Base-by-base conservation (phyloP, 2,797 vertebrate species). In the Poeciliopsis paucimaculata region DNA sequence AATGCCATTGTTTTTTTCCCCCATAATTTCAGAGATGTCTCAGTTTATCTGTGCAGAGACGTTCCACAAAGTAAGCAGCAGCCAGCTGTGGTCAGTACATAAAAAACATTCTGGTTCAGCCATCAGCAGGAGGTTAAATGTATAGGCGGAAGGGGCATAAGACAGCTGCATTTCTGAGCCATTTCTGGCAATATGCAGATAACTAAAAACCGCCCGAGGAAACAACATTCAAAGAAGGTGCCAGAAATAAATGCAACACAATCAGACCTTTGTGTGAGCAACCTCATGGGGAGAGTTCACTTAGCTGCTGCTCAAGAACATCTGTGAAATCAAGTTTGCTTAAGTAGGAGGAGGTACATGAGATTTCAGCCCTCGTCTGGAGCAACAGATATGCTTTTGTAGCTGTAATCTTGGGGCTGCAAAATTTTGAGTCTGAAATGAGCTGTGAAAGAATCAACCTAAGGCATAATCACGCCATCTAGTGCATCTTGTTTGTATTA, bases 201-300 rank as follows among this genome's bases (percentile, higher is more conserved):
- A 83, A 85, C 77, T 86, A 84, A 93, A 83, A 80, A 86, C 84
- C 90, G 90, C 89, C 79, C 49, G 60, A 93, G 93, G 92, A 93
- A 91, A 93, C 90, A 36, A 89, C 93, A 95, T 94, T 90, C 79
- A 85, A 87, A 90, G 77, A 81, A 81, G 80, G 86, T 84, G 91
- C 94, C 94, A 94, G 90, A 94, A 94, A 93, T 90, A 95, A 92
- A 93, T 74, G 79, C 80, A 84, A 85, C 87, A 95, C 94, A 96
- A 95, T 95, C 82, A 86, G 83, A 85, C 81, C 91, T 89, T 82
- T 96, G 92, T 95, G 85, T 73, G 51, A 66, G 78, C 80, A 87
- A 82, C 79, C 89, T 89, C 90, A 31, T 55, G 73, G 78, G n/a
- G 85, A 89, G 84, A 90, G 88, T 84, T 89, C 89, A 83, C 84